Base-by-base conservation (phyloP, 2,888 invertebrate species). In the Cerastoderma edule region DNA sequence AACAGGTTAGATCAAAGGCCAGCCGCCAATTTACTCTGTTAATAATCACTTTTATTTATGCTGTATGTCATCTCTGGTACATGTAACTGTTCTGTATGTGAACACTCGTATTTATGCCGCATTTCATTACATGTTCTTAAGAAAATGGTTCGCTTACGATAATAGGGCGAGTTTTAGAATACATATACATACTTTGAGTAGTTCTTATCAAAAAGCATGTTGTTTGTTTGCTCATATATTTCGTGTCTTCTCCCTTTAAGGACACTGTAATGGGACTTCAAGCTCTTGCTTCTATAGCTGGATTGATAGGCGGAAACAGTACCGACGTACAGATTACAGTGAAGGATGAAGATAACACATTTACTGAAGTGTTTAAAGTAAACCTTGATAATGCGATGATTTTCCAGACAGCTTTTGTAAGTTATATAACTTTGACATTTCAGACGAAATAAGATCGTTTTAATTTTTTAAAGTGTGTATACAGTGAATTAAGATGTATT, bases 231-330 rank as follows among this genome's bases (percentile, higher is more conserved):
- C 16, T 16, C 16, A 10, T 39, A 39, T 8, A 39, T 16, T 16
- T 39, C 39, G 16, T 39, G 24, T 5, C 1, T 50, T 28, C 27
- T n/a, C 10, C 53, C 1, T 72, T 77, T 4, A 70, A 92, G 91
- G 92, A 93, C 67, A 93, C 93, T 0, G 91, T 93, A 8, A 79
- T 93, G 35, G 92, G 88, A n/a, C 84, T 93, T 32, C 89, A 92
- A 80, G 90, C 92, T 16, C 78, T 93, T 54, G 88, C 92, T 6
- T 83, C 85, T 46, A 86, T 89, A 64, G 92, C 89, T 4, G 72
- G 79, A 19, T 60, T 86, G 19, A 67, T 79, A 1, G 79, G 70
- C 39, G 65, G 74, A 5, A 44, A 73, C 5, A 53, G 68, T 6
- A 74, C 78, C 32, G 67, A 48, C 28, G 35, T 78, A 30, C 27